Conservation (phyloP, 2,113 vertebrate species). For the Saguinus imperator region DNA sequence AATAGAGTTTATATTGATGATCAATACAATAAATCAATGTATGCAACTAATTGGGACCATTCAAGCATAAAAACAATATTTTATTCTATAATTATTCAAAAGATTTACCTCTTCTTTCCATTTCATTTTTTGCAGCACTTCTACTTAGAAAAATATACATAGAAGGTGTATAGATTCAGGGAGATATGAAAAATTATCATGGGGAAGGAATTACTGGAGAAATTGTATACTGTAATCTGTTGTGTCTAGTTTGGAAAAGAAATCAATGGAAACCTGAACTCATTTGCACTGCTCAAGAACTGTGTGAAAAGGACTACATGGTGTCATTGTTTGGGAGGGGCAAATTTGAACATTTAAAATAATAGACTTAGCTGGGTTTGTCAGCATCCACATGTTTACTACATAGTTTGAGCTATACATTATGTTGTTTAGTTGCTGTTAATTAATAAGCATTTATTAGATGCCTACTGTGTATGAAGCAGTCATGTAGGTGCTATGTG, state of each 20-base stretch:
- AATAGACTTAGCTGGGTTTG: neutral
- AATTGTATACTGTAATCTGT: slow-evolving; percentile 44
- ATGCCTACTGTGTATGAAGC: neutral
- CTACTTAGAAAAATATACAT: neutral
- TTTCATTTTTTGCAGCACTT: slow-evolving; percentile 50
- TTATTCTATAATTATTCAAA: slow-evolving; percentile 69
- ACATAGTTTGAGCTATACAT: neutral
- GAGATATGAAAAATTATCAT: slow-evolving; percentile 27
- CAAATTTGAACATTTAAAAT: neutral
- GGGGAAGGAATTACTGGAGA: slow-evolving; percentile 49
- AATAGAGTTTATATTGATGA: slow-evolving; percentile 38
- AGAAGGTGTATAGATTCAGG: neutral
- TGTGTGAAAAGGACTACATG: neutral
- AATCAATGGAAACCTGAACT: slow-evolving; percentile 40
- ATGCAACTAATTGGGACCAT: slow-evolving; percentile 61
- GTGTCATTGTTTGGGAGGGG: neutral
- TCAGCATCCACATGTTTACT: neutral
- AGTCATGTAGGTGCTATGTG: neutral
- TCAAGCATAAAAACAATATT: slow-evolving; percentile 56
- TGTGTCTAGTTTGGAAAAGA: slow-evolving; percentile 53
- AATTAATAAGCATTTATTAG: slow-evolving; percentile 4
- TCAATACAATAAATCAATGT: slow-evolving; percentile 61
- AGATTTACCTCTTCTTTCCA: slow-evolving; percentile 58
- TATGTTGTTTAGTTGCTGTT: neutral
- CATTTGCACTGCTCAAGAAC: slow-evolving; percentile 24